Percentiles rank a stretch among this genome's conserved stretches.
Conservation (phyloP, 2,888 invertebrate genomes). For the Drosophila paranaensis region DNA sequence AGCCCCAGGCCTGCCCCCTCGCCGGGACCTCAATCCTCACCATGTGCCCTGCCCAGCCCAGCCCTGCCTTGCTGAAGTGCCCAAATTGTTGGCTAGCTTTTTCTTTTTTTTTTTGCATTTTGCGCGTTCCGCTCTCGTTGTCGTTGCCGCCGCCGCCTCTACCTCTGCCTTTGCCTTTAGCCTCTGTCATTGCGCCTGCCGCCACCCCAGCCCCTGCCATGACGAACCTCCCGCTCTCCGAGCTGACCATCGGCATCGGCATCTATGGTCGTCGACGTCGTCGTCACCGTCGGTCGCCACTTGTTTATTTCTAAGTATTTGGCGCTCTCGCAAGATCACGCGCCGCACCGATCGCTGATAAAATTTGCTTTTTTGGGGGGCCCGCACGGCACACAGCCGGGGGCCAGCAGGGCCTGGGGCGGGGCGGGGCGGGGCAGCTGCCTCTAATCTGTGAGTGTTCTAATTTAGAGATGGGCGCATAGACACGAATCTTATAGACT, state of each 20-base stretch:
- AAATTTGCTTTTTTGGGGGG: slow-evolving; percentile 37
- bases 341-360: slow-evolving; percentile 71
- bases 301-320: slow-evolving; percentile 60
- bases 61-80: slow-evolving; percentile 6
- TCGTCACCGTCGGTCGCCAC: slow-evolving; percentile 66
- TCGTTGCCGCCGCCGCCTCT: slow-evolving; percentile 16
- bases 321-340: slow-evolving; percentile 70
- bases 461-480: slow-evolving; percentile 42
- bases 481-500: slow-evolving; percentile 11
- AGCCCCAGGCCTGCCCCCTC: not conserved
- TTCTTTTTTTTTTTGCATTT: not conserved
- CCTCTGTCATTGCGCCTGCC: slow-evolving; percentile 4
- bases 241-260: slow-evolving; percentile 44
- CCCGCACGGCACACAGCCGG: slow-evolving; percentile 4
- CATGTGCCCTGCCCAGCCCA: not conserved
- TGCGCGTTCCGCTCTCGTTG: slow-evolving; percentile 57
- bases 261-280: slow-evolving; percentile 53
- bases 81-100: slow-evolving; percentile 32
- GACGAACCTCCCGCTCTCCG: slow-evolving; percentile 10
- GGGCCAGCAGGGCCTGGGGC: slow-evolving; percentile 2
- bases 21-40: not conserved
- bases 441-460: slow-evolving; percentile 47
- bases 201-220: not conserved
- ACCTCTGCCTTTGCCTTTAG: slow-evolving; percentile 9
- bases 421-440: not conserved